phyloP scores from a whole-genome alignment of 2,888 invertebrate species.

The Anthophora plumipes region DNA sequence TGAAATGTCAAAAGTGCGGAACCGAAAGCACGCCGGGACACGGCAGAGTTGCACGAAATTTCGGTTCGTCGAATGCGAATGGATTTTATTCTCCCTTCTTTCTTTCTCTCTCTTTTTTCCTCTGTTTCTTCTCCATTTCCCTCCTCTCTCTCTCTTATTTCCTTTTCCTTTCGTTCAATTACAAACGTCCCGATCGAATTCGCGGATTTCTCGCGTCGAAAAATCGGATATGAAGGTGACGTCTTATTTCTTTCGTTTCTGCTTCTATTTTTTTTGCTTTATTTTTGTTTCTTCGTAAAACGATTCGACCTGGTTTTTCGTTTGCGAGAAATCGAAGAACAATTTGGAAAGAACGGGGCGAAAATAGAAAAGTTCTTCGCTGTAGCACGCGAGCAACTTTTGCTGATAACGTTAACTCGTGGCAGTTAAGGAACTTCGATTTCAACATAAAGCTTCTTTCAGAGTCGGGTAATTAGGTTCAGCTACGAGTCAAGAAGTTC shows the following conservation, averaged over 20 bases:
- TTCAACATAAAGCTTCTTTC: background rate
- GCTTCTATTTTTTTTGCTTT: background rate
- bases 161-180: constrained; percentile 22
- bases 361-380: constrained; percentile 11
- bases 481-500: background rate
- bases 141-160: no score
- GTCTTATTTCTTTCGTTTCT: background rate
- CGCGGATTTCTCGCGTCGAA: background rate
- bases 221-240: background rate
- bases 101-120: background rate
- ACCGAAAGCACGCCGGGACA: constrained; percentile 23
- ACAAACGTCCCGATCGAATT: constrained; percentile 26
- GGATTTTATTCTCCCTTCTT: constrained; percentile 11
- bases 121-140: background rate
- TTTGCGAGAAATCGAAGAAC: constrained; percentile 6
- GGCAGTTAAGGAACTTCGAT: constrained; percentile 1
- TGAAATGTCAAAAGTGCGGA: constrained; percentile 49
- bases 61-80: constrained; percentile 29
- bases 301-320: background rate
- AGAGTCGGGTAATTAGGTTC: constrained; percentile 18
- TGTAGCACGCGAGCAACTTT: background rate
- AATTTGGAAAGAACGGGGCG: background rate
- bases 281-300: background rate
- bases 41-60: constrained; percentile 38
- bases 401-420: constrained; percentile 20